Evolutionary conservation across 2,113 vertebrate species (phyloP).

Genomic region (Nicator chloris): DNA sequence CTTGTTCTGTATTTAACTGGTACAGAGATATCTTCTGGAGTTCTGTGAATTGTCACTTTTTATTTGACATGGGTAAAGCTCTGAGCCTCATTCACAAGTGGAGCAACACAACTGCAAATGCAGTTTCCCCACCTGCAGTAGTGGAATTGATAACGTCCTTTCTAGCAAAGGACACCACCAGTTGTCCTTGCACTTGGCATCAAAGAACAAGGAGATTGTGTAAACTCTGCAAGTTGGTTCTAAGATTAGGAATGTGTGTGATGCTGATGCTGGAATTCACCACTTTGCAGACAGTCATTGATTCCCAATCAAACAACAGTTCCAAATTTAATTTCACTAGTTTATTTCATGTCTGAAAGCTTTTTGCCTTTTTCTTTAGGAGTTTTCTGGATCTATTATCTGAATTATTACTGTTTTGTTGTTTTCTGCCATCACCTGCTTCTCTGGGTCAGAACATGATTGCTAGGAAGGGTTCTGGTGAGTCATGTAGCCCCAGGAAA

Average conservation of each 20-base stretch:
- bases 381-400: not conserved
- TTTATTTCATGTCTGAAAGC: not conserved
- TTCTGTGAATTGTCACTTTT: not conserved
- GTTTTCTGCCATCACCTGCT: constrained; percentile 8
- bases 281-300: not conserved
- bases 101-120: not conserved
- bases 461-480: constrained; percentile 12
- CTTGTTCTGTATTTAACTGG: not conserved
- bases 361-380: not conserved
- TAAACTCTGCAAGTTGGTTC: not conserved
- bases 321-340: not conserved
- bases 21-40: not conserved
- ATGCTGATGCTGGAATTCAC: not conserved
- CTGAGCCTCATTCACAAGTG: not conserved
- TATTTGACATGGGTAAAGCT: not conserved
- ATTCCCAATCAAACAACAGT: not conserved
- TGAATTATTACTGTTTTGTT: not conserved
- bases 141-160: not conserved
- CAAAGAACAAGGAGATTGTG: not conserved
- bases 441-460: not conserved
- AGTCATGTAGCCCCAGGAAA: constrained; percentile 55
- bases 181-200: not conserved
- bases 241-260: not conserved
- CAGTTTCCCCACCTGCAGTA: not conserved
- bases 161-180: not conserved